Base-by-base conservation (phyloP, 2,888 invertebrate genomes). In the Tholera decimalis region DNA sequence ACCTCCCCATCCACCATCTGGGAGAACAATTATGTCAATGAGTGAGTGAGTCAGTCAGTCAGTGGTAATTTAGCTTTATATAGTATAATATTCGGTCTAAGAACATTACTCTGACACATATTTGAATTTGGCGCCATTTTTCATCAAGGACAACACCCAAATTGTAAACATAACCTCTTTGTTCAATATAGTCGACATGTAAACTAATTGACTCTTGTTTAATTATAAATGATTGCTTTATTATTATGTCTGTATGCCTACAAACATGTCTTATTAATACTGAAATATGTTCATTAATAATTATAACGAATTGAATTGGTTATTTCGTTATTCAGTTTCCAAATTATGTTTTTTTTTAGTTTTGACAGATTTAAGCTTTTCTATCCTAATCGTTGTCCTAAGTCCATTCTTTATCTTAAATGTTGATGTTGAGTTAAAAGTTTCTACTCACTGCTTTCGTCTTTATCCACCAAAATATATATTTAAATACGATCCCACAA, bases 131-230 rank as follows among this genome's bases (percentile, higher is more conserved):
- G 35, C 66, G 73, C 74, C 51, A 53, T 26, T 22, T 5, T 18
- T 22, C 1, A 1, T 15, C 39, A 74, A 57, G 67, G 67, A 44
- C 67, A 33, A 43, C 50, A 65, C 53, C 26, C 28, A 41, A 67
- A 30, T 33, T 47, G 35, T 50, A 68, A 57, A 67, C 20, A 74
- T 68, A 58, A 75, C 58, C 71, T 74, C 41, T 30, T 20, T 56
- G n/a, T 39, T 18, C 4, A 8, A 22, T 5, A 20, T 9, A 46
- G 1, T 30, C 3, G 11, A 0, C 8, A 18, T 41, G 18, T 9
- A 15, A 46, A 51, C 67, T 4, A 15, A 24, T 47, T 18, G 15
- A 9, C 0, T 4, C 1, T 35, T 62, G 6, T n/a, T 33, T 43
- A n/a, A 33, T 33, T 43, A 9, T 13, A 24, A 11, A 15, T 33